Evolutionary conservation across 2,797 vertebrate species (phyloP), one percentile per base, ranked within the genome.

Genomic region (Tympanoctomys barrerae): DNA sequence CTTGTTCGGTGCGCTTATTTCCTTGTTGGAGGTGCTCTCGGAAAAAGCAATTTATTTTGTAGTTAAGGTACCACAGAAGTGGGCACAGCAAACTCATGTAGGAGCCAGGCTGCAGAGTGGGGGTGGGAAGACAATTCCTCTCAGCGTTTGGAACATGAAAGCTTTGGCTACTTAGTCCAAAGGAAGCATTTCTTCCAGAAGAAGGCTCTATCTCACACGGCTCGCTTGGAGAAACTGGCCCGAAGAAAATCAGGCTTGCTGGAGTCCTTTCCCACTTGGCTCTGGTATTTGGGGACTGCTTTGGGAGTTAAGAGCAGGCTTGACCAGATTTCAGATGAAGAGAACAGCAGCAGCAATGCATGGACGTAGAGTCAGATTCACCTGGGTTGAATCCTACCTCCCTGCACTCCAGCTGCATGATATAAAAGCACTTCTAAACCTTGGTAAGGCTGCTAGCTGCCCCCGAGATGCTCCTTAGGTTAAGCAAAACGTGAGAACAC

Each of bases 21-120:
- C 96, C 97, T 98, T 98, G 94, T 96, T 96, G 92, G 97, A 98
- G 96, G 96, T 96, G 95, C 96, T 90, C 97, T 98, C 95, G 94
- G 94, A 94, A 97, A 97, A 98, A 98, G 68, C 26, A 95, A 97
- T 98, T 97, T 98, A 97, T 97, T 98, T 98, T 96, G 95, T 92
- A 97, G 97, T 95, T 97, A 96, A 92, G 96, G 97, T 96, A 97
- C 96, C 96, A 39, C 97, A 98, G 97, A 98, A 98, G 96, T 92
- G 94, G 97, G 95, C 21, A 24, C 90, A 97, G 96, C 80, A 96
- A 96, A 98, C 83, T 97, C 97, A 97, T 97, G 98, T 97, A 79
- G 66, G 94, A 93, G 66, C 64, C 73, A 18, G 96, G 91, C 77
- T 85, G 89, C 31, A 42, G 62, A 71, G 90, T 9, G 0, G 64